Evolutionary conservation across 2,113 vertebrate species (phyloP).

Genomic region (Sinocyclocheilus grahami): DNA sequence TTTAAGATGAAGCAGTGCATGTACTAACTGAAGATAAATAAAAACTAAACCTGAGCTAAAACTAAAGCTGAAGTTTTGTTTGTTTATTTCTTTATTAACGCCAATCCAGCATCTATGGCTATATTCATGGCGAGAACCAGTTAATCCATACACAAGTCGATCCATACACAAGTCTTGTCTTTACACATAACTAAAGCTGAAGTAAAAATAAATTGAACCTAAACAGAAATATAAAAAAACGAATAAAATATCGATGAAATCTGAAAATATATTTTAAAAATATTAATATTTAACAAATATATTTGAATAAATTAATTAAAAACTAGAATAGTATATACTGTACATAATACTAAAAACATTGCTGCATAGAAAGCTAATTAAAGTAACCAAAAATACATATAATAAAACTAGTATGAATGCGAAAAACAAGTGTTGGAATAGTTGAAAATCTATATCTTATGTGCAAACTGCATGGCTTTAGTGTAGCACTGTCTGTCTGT

Average conservation of each 20-base stretch:
- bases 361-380: background rate
- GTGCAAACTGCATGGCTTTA: background rate
- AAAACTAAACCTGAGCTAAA: background rate
- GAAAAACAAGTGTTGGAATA: background rate
- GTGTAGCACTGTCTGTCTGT: too few species aligned
- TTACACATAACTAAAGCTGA: too few species aligned
- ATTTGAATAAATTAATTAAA: background rate
- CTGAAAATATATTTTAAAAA: too few species aligned
- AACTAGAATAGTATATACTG: background rate
- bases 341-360: background rate
- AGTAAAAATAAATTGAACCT: background rate
- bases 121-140: too few species aligned
- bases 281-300: background rate
- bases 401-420: background rate
- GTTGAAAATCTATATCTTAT: background rate
- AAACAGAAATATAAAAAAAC: background rate
- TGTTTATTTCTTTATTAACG: too few species aligned
- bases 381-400: background rate
- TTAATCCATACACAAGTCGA: too few species aligned
- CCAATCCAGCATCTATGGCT: too few species aligned
- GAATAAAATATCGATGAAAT: too few species aligned
- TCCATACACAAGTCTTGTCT: too few species aligned
- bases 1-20: background rate
- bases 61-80: background rate
- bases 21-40: background rate